Evolutionary conservation across 2,888 invertebrate genomes (phyloP), one percentile per base, ranked within the genome.

Genomic region (Chydorus sphaericus): DNA sequence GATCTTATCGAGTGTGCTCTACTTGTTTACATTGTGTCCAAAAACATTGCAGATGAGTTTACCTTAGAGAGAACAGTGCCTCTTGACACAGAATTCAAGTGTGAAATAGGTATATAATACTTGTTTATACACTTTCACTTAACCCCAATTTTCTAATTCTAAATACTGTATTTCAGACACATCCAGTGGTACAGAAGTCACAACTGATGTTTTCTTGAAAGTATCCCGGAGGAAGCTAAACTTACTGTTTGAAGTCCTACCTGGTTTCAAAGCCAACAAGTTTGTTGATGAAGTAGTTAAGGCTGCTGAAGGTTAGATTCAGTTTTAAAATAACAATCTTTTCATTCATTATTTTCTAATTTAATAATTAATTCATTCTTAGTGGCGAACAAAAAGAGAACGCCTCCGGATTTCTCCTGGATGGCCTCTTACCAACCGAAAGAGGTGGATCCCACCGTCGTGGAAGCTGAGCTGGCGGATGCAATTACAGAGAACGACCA

Each of bases 31-130:
- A 70, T 75, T 51, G 73, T 75, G 7, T 72, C 81, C 57, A 82
- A 85, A 20, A 56, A 38, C 20, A 26, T 33, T 36, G 18, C 59
- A 28, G 60, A 58, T 54, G 88, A 89, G 71, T 74, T 90, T 62
- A 80, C 82, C 14, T 78, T 89, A 64, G 87, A 88, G 71, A 80
- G 81, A 69, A 81, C 85, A 54, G 77, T 89, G 64, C 85, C 89
- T 28, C 78, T 90, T 57, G 83, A 88, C 71, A 78, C 79, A 63
- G 78, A 79, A 65, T 88, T 90, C 69, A 80, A 81, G 68, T 84
- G 85, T 73, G 79, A 81, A 67, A 79, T 82, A 65, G 81, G 81
- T 73, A 75, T 74, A 61, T 28, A 56, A 23, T 28, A 20, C 23
- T 10, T 16, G 36, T 28, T 30, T 18, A 37, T 28, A n/a, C n/a